These are phyloP conservation scores for Plectrocnemia conspersa DNA, from an alignment of 1,140 invertebrate species.

Conservation along the genomic window DNA sequence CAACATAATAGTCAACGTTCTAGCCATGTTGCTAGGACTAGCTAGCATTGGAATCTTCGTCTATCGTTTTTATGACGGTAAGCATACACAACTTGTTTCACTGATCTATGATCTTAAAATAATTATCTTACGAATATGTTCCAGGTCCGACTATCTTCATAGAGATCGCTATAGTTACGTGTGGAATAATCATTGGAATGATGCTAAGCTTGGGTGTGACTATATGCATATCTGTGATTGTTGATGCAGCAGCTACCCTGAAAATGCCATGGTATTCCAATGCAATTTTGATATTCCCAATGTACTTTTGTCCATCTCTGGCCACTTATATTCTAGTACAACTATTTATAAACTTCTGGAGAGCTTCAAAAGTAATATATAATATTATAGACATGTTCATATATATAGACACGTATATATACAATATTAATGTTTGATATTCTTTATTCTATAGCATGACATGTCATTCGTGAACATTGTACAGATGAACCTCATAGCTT, in stretches of 20 bases:
- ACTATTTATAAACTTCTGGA: conserved; percentile 16
- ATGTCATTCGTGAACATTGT: conserved; percentile 10
- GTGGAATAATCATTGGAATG: conserved; percentile 2
- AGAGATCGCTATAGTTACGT: background rate
- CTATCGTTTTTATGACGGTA: conserved; percentile 2
- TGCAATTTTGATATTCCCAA: conserved; percentile 28
- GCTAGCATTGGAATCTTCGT: conserved; percentile 20
- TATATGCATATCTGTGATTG: conserved; percentile 11
- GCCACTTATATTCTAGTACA: conserved; percentile 7
- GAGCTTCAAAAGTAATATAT: conserved; percentile 21
- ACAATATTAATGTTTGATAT: background rate
- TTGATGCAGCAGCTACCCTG: conserved; percentile 20
- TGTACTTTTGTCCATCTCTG: conserved; percentile 30
- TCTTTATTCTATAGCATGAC: conserved; percentile 20
- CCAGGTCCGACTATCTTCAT: background rate
- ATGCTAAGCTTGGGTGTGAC: background rate
- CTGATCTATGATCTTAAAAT: background rate
- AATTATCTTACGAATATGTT: background rate
- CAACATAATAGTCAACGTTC: conserved; percentile 36
- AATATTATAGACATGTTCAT: background rate
- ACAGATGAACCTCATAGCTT: conserved; percentile 27
- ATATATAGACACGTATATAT: background rate
- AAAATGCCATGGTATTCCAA: conserved; percentile 33
- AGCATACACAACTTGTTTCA: background rate
- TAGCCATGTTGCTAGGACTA: conserved; percentile 26